Evolutionary conservation across 2,113 vertebrate species (phyloP), one percentile per base, ranked within the genome.

Genomic region (Piaya cayana): DNA sequence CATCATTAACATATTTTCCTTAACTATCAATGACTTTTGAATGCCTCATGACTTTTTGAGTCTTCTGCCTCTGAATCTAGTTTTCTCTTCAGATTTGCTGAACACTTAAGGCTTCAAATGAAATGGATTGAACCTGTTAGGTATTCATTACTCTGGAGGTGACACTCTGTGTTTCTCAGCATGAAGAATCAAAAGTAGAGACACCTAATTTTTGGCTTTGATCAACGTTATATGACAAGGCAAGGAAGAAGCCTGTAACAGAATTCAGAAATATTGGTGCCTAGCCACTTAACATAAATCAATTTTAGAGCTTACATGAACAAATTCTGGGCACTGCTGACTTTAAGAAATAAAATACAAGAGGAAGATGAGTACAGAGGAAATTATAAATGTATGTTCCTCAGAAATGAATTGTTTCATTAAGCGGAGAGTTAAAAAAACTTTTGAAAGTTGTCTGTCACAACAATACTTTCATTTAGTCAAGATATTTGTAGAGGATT

Each of bases 141-240:
- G 58, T 92, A 43, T 86, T 92, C 62, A 68, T 94, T 91, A 75
- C 8, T 83, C 52, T 92, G 76, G 76, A 92, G 64, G 67, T 86
- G 64, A 81, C 64, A 45, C 30, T 77, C 75, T 3, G 1, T 91
- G 71, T 88, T 95, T 93, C 82, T 91, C 59, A 79, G 67, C 47
- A 68, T 36, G 77, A 81, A 47, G 45, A 93, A 67, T 25, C 7
- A 32, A 53, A 88, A 90, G 55, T 8, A 69, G 90, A 75, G 25
- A 88, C 53, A 64, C 39, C 63, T 92, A 93, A 62, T 84, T 72
- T 77, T 68, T 67, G 74, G 67, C 86, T 96, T 91, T 90, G 82
- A 94, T 94, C 82, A 80, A 84, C 91, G 47, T 82, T 89, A 20
- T 63, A 50, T 69, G 81, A 82, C 21, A 65, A 83, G 68, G 52